Evolutionary conservation across 2,888 invertebrate genomes (phyloP).

Genomic region (Lithosia quadra): DNA sequence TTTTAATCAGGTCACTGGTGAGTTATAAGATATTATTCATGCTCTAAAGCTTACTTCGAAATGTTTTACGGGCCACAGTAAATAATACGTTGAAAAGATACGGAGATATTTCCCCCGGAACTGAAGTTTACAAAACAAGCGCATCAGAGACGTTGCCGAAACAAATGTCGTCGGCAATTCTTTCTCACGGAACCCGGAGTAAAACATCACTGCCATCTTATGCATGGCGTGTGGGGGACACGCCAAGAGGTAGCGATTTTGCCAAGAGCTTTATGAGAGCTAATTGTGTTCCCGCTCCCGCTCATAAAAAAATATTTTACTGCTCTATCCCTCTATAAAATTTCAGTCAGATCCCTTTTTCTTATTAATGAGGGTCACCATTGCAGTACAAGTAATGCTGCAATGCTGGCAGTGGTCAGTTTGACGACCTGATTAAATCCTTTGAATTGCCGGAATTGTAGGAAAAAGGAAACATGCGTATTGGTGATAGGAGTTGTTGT

Average conservation of each 20-base stretch:
- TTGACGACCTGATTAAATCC: too few relatives aligned
- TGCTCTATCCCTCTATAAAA: too few relatives aligned
- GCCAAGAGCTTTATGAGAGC: not conserved
- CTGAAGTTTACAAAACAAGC: constrained; percentile 68
- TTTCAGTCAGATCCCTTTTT: too few relatives aligned
- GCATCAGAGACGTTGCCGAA: constrained; percentile 71
- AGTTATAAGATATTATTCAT: not conserved
- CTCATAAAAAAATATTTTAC: not conserved
- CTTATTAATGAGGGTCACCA: too few relatives aligned
- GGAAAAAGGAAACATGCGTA: too few relatives aligned
- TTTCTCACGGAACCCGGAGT: constrained; percentile 76
- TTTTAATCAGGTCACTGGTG: not conserved
- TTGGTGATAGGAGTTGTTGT: too few relatives aligned
- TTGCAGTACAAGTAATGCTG: too few relatives aligned
- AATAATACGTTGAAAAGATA: constrained; percentile 41
- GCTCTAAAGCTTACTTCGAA: constrained; percentile 8
- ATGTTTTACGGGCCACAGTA: constrained; percentile 18
- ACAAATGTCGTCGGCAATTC: constrained; percentile 79
- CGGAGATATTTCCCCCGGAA: constrained; percentile 36
- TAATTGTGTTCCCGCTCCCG: too few relatives aligned
- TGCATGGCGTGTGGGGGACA: constrained; percentile 53
- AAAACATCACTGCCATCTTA: constrained; percentile 74
- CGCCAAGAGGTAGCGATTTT: constrained; percentile 14
- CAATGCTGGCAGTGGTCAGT: too few relatives aligned
- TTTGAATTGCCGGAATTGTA: too few relatives aligned